phyloP scores from a whole-genome alignment of 2,888 invertebrate species.

The Drepanosiphum platanoidis region DNA sequence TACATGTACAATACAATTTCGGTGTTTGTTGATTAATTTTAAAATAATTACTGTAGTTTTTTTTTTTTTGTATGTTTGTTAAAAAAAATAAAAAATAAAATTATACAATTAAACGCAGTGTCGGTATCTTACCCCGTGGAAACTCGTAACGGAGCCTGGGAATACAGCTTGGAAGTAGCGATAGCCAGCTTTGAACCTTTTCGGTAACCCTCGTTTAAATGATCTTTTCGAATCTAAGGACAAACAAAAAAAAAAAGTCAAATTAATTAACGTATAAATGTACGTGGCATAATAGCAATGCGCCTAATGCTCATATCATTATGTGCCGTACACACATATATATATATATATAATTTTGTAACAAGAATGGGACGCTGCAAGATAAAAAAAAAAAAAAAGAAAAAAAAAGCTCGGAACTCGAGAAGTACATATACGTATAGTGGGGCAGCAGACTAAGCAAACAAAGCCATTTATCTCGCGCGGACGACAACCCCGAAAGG shows the following conservation, averaged over 20 bases:
- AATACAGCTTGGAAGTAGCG: slow-evolving; percentile 64
- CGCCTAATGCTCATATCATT: neutral
- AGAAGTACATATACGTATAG: slow-evolving; percentile 56
- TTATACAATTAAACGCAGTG: neutral
- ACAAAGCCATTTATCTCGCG: slow-evolving; percentile 52
- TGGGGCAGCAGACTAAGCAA: slow-evolving; percentile 63
- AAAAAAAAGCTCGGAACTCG: slow-evolving; percentile 54
- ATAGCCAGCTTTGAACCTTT: slow-evolving; percentile 58
- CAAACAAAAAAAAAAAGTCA: slow-evolving; percentile 42
- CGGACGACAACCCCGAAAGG: slow-evolving; percentile 36
- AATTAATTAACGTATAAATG: slow-evolving; percentile 19
- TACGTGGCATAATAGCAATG: neutral
- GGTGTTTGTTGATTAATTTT: slow-evolving; percentile 10
- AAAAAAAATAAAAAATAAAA: neutral
- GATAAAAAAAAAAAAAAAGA: slow-evolving; percentile 7
- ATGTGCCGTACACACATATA: neutral
- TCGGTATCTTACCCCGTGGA: slow-evolving; percentile 63
- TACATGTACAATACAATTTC: slow-evolving; percentile 34
- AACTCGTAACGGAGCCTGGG: slow-evolving; percentile 64
- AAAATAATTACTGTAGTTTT: slow-evolving; percentile 4
- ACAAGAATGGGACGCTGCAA: neutral
- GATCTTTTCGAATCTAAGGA: slow-evolving; percentile 54
- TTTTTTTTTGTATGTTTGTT: neutral
- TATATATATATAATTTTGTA: neutral
- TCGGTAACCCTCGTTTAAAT: slow-evolving; percentile 43